Base-by-base conservation (phyloP, 2,797 vertebrate genomes). In the Chelon auratus region DNA sequence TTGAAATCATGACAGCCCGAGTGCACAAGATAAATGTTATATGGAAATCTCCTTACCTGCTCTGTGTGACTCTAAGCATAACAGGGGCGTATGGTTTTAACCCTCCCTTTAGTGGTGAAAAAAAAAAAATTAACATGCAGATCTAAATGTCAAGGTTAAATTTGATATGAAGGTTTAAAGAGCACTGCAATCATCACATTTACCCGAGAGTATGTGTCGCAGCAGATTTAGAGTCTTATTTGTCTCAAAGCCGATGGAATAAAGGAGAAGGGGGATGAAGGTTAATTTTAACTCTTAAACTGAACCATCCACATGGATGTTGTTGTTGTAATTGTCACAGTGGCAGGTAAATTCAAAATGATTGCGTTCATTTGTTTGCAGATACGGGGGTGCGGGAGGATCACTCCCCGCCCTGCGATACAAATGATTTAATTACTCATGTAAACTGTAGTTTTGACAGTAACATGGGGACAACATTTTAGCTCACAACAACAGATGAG, bases 131-230 rank as follows among this genome's bases (percentile, higher is more conserved):
- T 24, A 72, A 77, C 24, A 76, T 63, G 56, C 39, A 62, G 59
- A 84, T 83, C 66, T 69, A 81, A 78, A 85, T 73, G 66, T 68
- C 73, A 84, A 74, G 77, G 73, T 81, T 78, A 68, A 43, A 81
- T 87, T 80, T 76, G 78, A 82, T 67, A 68, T 61, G 51, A 79
- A 53, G 62, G 69, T 75, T 74, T 72, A 36, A 67, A 72, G 51
- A 82, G 68, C 30, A 55, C 52, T 9, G 51, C 60, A 75, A 70
- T 82, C 68, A 75, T 70, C 45, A 58, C 67, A 65, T 80, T 80
- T 82, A 74, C 10, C 65, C 59, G 51, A 82, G 73, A 77, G 80
- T 64, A 78, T 86, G 58, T 75, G 61, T 80, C 64, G 78, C n/a
- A 54, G 72, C 58, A 74, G 67, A 85, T 87, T 87, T 74, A 60